phyloP scores from a whole-genome alignment of 1,140 invertebrate species.

The Bombus waltoni region DNA sequence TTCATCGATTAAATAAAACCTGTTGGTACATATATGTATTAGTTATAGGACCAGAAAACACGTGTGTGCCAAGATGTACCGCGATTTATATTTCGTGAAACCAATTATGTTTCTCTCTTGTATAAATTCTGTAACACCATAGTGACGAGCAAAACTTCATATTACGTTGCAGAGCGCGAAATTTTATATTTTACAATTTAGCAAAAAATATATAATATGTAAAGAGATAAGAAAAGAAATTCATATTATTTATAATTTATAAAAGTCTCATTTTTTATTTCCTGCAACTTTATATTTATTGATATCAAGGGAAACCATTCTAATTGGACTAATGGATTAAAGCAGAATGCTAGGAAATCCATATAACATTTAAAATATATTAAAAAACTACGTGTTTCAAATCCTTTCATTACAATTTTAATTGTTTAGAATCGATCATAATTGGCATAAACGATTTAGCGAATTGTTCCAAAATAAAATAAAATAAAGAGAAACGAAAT shows the following conservation, averaged over 20 bases:
- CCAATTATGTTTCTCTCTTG: not conserved
- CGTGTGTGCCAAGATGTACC: slow-evolving; percentile 11
- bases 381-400: not conserved
- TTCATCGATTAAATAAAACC: slow-evolving; percentile 14
- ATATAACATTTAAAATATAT: not conserved
- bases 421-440: not conserved
- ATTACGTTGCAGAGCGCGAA: not conserved
- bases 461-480: not conserved
- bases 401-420: too few species aligned
- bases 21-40: not conserved
- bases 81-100: not conserved
- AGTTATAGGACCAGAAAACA: not conserved
- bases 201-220: not conserved
- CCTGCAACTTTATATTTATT: not conserved
- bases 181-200: not conserved
- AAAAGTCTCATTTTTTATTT: not conserved
- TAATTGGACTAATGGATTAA: not conserved
- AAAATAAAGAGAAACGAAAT: not conserved
- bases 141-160: not conserved
- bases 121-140: not conserved
- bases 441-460: not conserved
- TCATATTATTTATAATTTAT: not conserved
- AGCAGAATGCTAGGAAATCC: not conserved
- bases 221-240: not conserved
- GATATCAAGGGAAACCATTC: not conserved